Percentiles rank a stretch among this genome's conserved stretches.
These are phyloP conservation scores for Rhingia campestris DNA, from an alignment of 2,888 invertebrate genomes.

Conservation along the genomic window DNA sequence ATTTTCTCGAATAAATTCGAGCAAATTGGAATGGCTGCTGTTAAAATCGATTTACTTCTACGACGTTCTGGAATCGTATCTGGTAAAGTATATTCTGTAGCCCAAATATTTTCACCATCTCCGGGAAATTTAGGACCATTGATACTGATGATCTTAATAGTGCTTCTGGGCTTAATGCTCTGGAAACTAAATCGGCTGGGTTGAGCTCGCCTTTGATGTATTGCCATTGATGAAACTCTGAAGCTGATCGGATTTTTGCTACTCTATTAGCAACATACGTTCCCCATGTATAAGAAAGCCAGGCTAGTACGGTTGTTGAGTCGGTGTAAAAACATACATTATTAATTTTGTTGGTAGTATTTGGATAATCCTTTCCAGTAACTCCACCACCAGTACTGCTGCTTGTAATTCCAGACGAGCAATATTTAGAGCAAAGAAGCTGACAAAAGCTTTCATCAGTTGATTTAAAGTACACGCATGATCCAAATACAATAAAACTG, in stretches of 20 bases:
- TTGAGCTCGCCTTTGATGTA: slow-evolving; percentile 12
- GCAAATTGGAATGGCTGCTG: neutral
- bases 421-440: slow-evolving; percentile 24
- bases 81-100: neutral
- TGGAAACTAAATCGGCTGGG: slow-evolving; percentile 19
- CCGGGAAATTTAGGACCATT: slow-evolving; percentile 38
- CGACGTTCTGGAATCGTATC: neutral
- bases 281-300: slow-evolving; percentile 21
- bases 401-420: slow-evolving; percentile 13
- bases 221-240: slow-evolving; percentile 7
- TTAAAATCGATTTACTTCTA: neutral
- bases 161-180: neutral
- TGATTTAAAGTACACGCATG: too few species aligned
- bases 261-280: slow-evolving; percentile 11
- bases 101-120: neutral
- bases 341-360: neutral
- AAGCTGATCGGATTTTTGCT: slow-evolving; percentile 19
- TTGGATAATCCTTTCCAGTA: slow-evolving; percentile 1
- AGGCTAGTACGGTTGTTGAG: slow-evolving; percentile 23
- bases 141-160: neutral
- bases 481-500: slow-evolving; percentile 21
- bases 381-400: slow-evolving; percentile 14
- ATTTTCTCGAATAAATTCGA: neutral
- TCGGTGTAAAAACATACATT: slow-evolving; percentile 14
- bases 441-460: too few species aligned